phyloP scores from a whole-genome alignment of 2,797 vertebrate genomes.

The Myripristis murdjan region DNA sequence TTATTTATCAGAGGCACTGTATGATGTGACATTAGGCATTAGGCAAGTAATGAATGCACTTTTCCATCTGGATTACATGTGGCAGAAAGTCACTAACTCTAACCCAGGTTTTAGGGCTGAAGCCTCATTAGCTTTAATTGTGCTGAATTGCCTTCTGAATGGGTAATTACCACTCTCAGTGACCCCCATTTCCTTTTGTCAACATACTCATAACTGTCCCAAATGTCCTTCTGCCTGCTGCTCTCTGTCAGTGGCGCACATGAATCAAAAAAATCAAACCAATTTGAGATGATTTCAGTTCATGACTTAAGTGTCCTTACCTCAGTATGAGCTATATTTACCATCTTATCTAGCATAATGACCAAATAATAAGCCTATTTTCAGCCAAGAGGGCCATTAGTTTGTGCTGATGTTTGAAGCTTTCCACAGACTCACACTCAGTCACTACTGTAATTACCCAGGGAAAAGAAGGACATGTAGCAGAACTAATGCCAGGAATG shows the following conservation, averaged over 20 bases:
- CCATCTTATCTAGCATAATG: conserved; percentile 32
- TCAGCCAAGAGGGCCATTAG: conserved; percentile 28
- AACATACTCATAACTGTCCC: conserved; percentile 77
- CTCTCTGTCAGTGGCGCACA: conserved; percentile 53
- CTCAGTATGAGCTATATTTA: conserved; percentile 41
- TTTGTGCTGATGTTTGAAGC: conserved; percentile 49
- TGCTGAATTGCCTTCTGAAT: conserved; percentile 75
- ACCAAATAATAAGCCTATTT: conserved; percentile 39
- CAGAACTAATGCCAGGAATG: conserved; percentile 80
- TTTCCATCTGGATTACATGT: conserved; percentile 82
- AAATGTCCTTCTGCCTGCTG: conserved; percentile 67
- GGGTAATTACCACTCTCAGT: conserved; percentile 79
- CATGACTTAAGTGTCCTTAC: conserved; percentile 40
- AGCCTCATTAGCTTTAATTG: conserved; percentile 86
- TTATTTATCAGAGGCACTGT: conserved; percentile 42
- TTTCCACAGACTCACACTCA: conserved; percentile 25
- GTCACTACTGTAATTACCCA: conserved; percentile 60
- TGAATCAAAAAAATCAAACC: conserved; percentile 35
- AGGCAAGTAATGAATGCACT: conserved; percentile 63
- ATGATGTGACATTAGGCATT: conserved; percentile 50
- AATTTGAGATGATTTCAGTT: conserved; percentile 35
- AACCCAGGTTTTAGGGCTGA: conserved; percentile 76
- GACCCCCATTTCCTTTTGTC: conserved; percentile 83
- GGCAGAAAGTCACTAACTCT: conserved; percentile 80
- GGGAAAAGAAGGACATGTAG: conserved; percentile 60